Evolutionary conservation across 2,797 vertebrate genomes (phyloP), one percentile per base, ranked within the genome.

Genomic region (Premnoplex brunnescens): DNA sequence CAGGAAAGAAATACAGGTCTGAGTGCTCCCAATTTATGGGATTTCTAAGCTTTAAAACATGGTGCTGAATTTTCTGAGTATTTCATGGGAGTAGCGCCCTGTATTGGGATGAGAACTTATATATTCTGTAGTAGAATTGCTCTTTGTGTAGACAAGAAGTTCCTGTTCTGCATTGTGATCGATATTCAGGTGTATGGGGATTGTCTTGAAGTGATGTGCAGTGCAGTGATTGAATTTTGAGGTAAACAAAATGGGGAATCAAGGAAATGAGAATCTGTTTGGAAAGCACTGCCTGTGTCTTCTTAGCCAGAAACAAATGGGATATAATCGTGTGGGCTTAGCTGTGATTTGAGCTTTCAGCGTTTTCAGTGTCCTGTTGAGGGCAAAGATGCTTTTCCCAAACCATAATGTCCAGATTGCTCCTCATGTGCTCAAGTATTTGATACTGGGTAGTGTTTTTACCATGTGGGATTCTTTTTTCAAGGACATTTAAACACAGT

Each of bases 271-370:
- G 13, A 37, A 36, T 23, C 62, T 32, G 0, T 24, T 81, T 78
- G 27, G 39, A 28, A 74, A 83, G 56, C 3, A 2, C 8, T 32
- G 27, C 18, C 56, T 8, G 2, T n/a, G 5, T 63, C 23, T 14
- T 66, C 62, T 46, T 60, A 43, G 39, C 14, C n/a, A 71, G 74
- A 77, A 80, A 52, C 23, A 58, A 71, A 77, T 27, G 17, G n/a
- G 20, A 27, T 23, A 1, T 19, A 3, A 17, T 28, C 0, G 0
- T 34, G 2, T 17, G 28, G 28, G 34, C 24, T 67, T 30, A 55
- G 51, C 59, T 79, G 10, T 41, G 14, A 2, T 14, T 37, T 69
- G 63, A 92, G 5, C 36, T 87, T 69, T 26, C 44, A 60, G 32
- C 6, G 1, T 19, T 58, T 74, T 59, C 26, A 79, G 22, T 77